These are phyloP conservation scores for Portunus trituberculatus DNA, from an alignment of 1,140 invertebrate species.

Conservation along the genomic window DNA sequence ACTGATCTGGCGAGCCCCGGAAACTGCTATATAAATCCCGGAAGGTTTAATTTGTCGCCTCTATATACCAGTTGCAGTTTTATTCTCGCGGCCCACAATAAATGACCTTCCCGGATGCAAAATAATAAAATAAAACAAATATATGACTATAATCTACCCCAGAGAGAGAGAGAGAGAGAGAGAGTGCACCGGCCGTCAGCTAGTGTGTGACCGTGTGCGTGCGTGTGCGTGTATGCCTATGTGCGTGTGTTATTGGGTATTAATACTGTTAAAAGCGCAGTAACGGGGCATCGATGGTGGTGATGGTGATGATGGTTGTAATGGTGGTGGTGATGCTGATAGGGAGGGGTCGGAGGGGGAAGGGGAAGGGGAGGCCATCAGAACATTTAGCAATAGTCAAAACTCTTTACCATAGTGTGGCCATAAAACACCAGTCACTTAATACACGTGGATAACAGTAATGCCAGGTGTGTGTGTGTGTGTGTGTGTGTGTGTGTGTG, in stretches of 20 bases:
- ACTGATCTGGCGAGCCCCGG: slow-evolving; percentile 7
- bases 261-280: too few relatives aligned
- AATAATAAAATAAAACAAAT: slow-evolving; percentile 29
- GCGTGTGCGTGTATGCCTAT: too few relatives aligned
- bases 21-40: not conserved
- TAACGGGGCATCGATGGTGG: not conserved
- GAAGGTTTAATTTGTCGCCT: slow-evolving; percentile 37
- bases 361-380: not conserved
- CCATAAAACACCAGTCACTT: slow-evolving; percentile 25
- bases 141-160: not conserved
- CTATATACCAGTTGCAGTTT: slow-evolving; percentile 27
- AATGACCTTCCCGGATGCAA: slow-evolving; percentile 15
- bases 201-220: too few relatives aligned
- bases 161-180: too few relatives aligned
- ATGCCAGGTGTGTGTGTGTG: slow-evolving; percentile 12
- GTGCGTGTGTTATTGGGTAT: too few relatives aligned
- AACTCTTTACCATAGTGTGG: not conserved
- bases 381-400: not conserved
- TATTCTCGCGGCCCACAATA: slow-evolving; percentile 36
- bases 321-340: not conserved
- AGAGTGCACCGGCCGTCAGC: too few relatives aligned
- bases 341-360: not conserved
- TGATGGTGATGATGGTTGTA: not conserved
- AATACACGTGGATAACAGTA: not conserved
- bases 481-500: slow-evolving; percentile 30